phyloP scores from a whole-genome alignment of 2,113 vertebrate species.

The Cyanoderma ruficeps region DNA sequence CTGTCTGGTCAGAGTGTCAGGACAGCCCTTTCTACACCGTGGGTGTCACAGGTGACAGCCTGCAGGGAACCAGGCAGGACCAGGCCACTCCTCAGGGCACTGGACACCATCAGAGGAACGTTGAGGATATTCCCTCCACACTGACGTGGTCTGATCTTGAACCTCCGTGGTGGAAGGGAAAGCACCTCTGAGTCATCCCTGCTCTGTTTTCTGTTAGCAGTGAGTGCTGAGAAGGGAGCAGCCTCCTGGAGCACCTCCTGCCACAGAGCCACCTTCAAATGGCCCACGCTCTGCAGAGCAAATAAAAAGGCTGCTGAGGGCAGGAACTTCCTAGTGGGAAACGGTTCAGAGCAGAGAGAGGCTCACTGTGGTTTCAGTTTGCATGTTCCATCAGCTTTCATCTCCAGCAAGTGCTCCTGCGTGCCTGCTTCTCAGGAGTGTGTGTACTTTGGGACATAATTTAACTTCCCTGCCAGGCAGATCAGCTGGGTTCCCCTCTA shows the following conservation, averaged over 20 bases:
- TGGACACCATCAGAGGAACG: rapidly evolving
- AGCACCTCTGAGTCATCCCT: neutral
- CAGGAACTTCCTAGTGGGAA: neutral
- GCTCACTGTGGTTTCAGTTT: neutral
- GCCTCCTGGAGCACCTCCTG: neutral
- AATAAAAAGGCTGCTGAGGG: neutral
- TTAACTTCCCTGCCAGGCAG: neutral
- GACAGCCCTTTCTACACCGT: neutral
- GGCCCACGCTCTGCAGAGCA: neutral
- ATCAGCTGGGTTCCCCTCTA: neutral
- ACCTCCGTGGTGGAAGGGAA: neutral
- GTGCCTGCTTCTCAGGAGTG: neutral
- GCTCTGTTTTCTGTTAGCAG: neutral
- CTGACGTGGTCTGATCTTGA: neutral
- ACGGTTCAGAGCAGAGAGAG: rapidly evolving
- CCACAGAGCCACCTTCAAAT: neutral
- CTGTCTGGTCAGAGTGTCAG: neutral
- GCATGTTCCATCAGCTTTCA: neutral
- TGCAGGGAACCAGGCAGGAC: neutral
- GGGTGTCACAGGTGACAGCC: neutral
- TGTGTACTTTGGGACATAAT: neutral
- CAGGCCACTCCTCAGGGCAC: neutral
- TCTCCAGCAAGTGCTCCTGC: neutral
- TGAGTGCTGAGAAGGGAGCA: neutral
- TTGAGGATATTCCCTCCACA: rapidly evolving